phyloP scores from a whole-genome alignment of 1,140 invertebrate genomes.

The Drosophila mojavensis region DNA sequence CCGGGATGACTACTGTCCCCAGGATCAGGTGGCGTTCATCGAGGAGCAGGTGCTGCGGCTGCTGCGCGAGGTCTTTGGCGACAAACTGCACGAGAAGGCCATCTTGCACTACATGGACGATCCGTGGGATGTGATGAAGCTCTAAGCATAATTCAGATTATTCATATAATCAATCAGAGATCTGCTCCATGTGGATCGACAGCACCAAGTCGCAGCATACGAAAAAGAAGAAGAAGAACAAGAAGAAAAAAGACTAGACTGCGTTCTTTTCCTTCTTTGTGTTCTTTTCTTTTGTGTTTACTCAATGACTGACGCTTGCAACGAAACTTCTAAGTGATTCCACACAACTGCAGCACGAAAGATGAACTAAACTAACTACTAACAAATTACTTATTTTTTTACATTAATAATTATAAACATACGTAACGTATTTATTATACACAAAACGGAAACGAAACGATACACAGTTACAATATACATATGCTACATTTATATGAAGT shows the following conservation, averaged over 20 bases:
- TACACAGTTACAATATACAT: conserved; percentile 33
- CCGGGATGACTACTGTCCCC: conserved; percentile 95
- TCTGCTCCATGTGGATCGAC: background rate
- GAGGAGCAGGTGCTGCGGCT: conserved; percentile 87
- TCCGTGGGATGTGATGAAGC: conserved; percentile 82
- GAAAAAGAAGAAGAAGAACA: too few species aligned
- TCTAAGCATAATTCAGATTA: conserved; percentile 53
- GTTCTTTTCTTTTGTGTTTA: background rate
- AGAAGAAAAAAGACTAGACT: conserved; percentile 10
- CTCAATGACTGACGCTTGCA: conserved; percentile 7
- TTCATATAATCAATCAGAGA: background rate
- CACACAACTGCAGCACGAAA: conserved; percentile 37
- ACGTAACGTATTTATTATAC: conserved; percentile 72
- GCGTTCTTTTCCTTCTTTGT: background rate
- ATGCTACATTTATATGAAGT: conserved; percentile 41
- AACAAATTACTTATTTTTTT: conserved; percentile 53
- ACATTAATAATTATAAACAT: conserved; percentile 56
- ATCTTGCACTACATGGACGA: conserved; percentile 81
- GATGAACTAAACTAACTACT: conserved; percentile 40
- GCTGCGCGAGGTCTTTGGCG: conserved; percentile 78
- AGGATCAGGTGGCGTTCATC: conserved; percentile 89
- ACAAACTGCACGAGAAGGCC: conserved; percentile 71
- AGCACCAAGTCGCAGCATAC: conserved; percentile 4
- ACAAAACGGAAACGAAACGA: conserved; percentile 21
- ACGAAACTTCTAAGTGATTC: conserved; percentile 33